Percentiles rank a stretch among this genome's conserved stretches.
These are phyloP conservation scores for Philaenus spumarius DNA, from an alignment of 1,140 invertebrate species.

Conservation along the genomic window DNA sequence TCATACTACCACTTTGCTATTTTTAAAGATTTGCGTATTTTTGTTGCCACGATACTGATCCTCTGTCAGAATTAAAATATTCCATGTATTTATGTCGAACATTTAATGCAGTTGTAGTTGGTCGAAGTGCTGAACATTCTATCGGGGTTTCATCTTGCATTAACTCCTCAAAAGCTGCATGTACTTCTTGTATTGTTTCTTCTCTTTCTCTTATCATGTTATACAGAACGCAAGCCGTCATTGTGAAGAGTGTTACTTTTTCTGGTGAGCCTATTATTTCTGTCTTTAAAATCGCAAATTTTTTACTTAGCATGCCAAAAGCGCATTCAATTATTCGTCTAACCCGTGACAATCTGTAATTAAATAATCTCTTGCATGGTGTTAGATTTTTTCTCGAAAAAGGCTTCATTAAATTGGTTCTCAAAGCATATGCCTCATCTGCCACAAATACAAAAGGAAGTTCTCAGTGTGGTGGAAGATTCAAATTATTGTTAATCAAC, in stretches of 20 bases:
- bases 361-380: neutral
- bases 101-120: neutral
- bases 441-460: neutral
- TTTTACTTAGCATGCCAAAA: neutral
- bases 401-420: neutral
- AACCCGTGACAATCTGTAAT: neutral
- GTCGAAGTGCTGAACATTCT: neutral
- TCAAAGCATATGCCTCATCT: neutral
- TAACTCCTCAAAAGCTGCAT: neutral
- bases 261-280: neutral
- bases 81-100: neutral
- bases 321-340: neutral
- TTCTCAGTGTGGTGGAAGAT: neutral
- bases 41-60: neutral
- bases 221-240: neutral
- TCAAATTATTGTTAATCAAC: neutral
- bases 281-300: neutral
- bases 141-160: neutral
- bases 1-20: neutral
- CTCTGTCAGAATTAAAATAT: neutral
- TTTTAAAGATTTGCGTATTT: neutral
- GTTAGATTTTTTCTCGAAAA: neutral
- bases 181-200: neutral
- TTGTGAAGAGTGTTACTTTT: neutral
- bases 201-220: constrained; percentile 1